These are phyloP conservation scores for Arge pagana DNA, from an alignment of 2,888 invertebrate genomes.

Conservation along the genomic window DNA sequence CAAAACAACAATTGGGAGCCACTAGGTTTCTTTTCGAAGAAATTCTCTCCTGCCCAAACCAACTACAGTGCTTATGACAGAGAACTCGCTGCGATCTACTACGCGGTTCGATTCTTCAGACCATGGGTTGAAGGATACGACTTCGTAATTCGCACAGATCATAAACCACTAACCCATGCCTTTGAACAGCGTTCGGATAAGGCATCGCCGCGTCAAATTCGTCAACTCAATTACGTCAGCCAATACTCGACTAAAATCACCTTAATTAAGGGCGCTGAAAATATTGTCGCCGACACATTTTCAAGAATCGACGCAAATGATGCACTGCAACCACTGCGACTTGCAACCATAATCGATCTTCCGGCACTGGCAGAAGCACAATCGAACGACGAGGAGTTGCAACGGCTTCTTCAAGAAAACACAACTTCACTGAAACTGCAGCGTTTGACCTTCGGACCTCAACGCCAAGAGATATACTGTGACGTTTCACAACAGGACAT, in stretches of 20 bases:
- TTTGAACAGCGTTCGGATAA: slow-evolving; percentile 10
- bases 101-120: slow-evolving; percentile 21
- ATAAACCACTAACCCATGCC: slow-evolving; percentile 19
- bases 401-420: slow-evolving; percentile 2
- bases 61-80: slow-evolving; percentile 38
- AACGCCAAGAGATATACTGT: slow-evolving; percentile 19
- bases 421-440: slow-evolving; percentile 20
- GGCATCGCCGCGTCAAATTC: slow-evolving; percentile 12
- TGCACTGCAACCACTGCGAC: too few relatives aligned
- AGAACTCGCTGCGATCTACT: slow-evolving; percentile 23
- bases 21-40: slow-evolving; percentile 22
- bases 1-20: slow-evolving; percentile 18
- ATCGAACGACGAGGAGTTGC: slow-evolving; percentile 19
- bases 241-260: slow-evolving; percentile 17
- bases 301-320: too few relatives aligned
- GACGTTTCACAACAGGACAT: slow-evolving; percentile 26
- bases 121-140: slow-evolving; percentile 21
- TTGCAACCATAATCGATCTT: too few relatives aligned
- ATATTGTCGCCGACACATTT: slow-evolving; percentile 36
- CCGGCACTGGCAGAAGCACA: too few relatives aligned
- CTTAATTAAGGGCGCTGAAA: slow-evolving; percentile 27
- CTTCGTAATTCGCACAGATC: slow-evolving; percentile 17
- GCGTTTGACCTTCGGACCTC: slow-evolving; percentile 1
- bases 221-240: slow-evolving; percentile 3
- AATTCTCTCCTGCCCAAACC: slow-evolving; percentile 23